phyloP scores from a whole-genome alignment of 2,113 vertebrate genomes.

The rabbit (Oryctolagus cuniculus) region DNA sequence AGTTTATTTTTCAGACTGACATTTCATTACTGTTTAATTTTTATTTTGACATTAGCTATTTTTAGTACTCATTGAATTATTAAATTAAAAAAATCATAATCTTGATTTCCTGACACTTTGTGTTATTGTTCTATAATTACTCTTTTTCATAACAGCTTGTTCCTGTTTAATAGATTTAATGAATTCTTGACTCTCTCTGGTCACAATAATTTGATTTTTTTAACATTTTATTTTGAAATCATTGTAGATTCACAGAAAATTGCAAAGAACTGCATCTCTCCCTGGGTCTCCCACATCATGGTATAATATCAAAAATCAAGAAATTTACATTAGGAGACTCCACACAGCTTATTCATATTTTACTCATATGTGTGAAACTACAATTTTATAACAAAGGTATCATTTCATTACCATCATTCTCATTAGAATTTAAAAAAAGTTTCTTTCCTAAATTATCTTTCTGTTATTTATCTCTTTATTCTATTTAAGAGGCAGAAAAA shows the following conservation, averaged over 20 bases:
- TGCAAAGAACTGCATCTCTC: background rate
- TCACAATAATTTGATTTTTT: background rate
- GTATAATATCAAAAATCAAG: background rate
- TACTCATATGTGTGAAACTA: background rate
- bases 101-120: background rate
- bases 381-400: background rate
- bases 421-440: background rate
- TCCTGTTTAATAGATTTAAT: conserved; percentile 15
- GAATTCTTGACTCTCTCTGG: background rate
- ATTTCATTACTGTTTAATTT: conserved; percentile 36
- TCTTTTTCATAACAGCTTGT: background rate
- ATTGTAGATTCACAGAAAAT: background rate
- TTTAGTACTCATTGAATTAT: background rate
- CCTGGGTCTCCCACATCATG: background rate
- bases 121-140: background rate
- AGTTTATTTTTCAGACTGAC: background rate
- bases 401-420: background rate
- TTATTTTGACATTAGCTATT: background rate
- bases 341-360: background rate
- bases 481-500: too few species aligned
- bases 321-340: background rate
- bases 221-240: background rate
- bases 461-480: background rate
- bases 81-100: background rate
- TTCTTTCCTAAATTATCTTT: background rate